Base-by-base conservation (phyloP, 2,888 invertebrate genomes). In the Nowickia ferox region DNA sequence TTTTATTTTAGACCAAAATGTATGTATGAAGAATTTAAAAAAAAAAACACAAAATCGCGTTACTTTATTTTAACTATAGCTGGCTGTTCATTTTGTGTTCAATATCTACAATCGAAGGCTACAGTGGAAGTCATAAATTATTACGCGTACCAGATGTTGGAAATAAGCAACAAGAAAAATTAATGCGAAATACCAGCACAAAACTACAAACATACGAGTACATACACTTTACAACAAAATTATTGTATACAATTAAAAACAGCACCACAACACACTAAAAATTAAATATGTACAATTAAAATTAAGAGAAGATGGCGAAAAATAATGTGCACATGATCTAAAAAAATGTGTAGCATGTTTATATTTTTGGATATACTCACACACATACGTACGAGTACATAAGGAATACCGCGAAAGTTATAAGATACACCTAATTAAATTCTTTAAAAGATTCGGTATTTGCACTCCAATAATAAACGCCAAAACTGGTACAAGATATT, bases 121-220 rank as follows among this genome's bases (percentile, higher is more conserved):
- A 80, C 75, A 63, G 75, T 68, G 83, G 86, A 83, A 86, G 86
- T 86, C 83, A 72, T 86, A 86, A 86, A 83, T 83, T 79, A 72
- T 55, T 80, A 57, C 76, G 61, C 51, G 11, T 72, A 80, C 76
- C 86, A 86, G 86, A 86, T 83, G 86, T 83, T 83, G 79, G 65
- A 57, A 72, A 65, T 22, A 61, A 57, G 53, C 46, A 79, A 22
- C 38, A 30, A 57, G 48, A 63, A 78, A 17, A 51, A 63, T 63
- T 10, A 9, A 63, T 55, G 38, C 19, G 53, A 55, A 72, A 68
- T 46, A 38, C 30, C 30, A 30, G 30, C 30, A 17, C 10, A 59
- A 65, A 76, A 76, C 46, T 51, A 15, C 10, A 71, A 6, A 30
- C 0, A 30, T 4, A 3, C 4, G 2, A 2, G 4, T 30, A 30